Percentiles rank a stretch among this genome's conserved stretches.
These are phyloP conservation scores for Torymus auratus DNA, from an alignment of 2,888 invertebrate genomes.

Conservation along the genomic window DNA sequence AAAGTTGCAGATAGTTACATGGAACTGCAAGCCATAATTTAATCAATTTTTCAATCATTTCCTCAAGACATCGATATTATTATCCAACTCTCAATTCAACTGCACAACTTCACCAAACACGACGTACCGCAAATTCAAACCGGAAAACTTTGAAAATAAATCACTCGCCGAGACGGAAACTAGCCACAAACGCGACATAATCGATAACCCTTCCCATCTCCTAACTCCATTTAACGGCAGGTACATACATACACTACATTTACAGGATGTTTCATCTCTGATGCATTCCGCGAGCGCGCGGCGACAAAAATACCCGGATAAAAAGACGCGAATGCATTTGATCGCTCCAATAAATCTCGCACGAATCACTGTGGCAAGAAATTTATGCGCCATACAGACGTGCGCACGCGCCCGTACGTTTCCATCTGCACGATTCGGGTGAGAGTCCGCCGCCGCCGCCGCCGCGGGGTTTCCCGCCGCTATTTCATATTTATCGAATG, in stretches of 20 bases:
- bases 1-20: no score
- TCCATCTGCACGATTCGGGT: conserved; percentile 45
- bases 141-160: no score
- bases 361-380: conserved; percentile 43
- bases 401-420: not conserved
- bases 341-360: conserved; percentile 50
- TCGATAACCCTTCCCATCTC: conserved; percentile 34
- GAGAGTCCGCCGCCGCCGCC: conserved; percentile 23
- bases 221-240: conserved; percentile 6
- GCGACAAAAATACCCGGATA: conserved; percentile 18
- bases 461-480: conserved; percentile 11
- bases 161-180: no score
- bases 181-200: conserved; percentile 26
- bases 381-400: conserved; percentile 44
- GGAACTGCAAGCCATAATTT: no score
- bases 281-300: no score
- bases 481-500: conserved; percentile 58
- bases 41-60: conserved; percentile 36
- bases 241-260: no score
- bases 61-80: conserved; percentile 30
- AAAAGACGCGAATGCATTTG: conserved; percentile 38
- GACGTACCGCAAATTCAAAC: no score
- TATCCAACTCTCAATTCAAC: conserved; percentile 22
- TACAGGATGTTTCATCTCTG: no score
- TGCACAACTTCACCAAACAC: no score